phyloP scores from a whole-genome alignment of 2,113 vertebrate species.

The Gambusia affinis region DNA sequence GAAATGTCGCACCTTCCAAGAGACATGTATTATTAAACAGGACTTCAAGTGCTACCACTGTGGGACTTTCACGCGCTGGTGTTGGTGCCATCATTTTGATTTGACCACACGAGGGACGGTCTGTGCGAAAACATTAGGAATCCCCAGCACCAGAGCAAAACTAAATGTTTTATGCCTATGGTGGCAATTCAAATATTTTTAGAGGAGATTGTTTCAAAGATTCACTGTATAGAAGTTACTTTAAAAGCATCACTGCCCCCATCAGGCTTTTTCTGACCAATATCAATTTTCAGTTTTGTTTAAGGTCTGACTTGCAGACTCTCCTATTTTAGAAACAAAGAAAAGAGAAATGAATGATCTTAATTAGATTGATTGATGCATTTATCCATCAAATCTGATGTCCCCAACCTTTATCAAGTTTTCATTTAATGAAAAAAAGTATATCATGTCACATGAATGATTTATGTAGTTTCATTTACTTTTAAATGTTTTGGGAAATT shows the following conservation, averaged over 20 bases:
- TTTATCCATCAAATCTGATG: not conserved
- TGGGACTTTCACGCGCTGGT: conserved; percentile 66
- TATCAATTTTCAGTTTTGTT: not conserved
- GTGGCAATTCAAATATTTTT: conserved; percentile 25
- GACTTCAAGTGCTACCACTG: conserved; percentile 55
- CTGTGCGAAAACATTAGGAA: conserved; percentile 52
- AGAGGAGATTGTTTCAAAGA: conserved; percentile 44
- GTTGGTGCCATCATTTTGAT: conserved; percentile 71
- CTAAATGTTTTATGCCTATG: conserved; percentile 67
- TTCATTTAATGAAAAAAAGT: not conserved
- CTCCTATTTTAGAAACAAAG: too few relatives aligned
- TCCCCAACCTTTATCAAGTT: not conserved
- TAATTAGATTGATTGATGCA: not conserved
- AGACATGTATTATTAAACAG: conserved; percentile 73
- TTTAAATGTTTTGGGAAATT: not conserved
- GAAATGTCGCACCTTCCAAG: conserved; percentile 44
- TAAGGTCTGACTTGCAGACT: not conserved
- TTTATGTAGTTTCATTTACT: not conserved
- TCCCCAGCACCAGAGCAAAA: conserved; percentile 46
- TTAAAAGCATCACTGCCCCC: conserved; percentile 29
- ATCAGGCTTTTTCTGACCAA: conserved; percentile 1
- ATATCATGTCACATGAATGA: not conserved
- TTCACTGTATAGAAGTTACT: conserved; percentile 39
- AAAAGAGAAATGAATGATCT: not conserved
- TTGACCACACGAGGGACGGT: conserved; percentile 31